Base-by-base conservation (phyloP, 2,797 vertebrate genomes). In the Valencia hispanica region DNA sequence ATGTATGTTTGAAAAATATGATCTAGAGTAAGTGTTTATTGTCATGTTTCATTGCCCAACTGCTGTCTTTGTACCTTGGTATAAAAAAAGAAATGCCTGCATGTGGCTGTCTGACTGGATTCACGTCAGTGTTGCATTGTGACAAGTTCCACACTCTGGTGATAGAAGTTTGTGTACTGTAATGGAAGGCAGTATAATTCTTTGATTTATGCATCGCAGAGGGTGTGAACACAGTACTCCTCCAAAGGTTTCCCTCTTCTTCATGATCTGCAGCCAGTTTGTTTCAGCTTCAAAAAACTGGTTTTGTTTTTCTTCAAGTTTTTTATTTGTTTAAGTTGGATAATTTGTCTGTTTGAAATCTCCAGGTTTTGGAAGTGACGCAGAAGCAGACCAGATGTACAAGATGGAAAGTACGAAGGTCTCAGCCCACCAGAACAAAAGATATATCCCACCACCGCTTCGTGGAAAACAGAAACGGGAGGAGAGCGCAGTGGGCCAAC, bases 351-450 rank as follows among this genome's bases (percentile, higher is more conserved):
- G n/a, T 70, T 11, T 82, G 25, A 17, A 1, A 18, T 78, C 48
- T 70, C n/a, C 87, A 99, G 98, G 96, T 92, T 97, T 96, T 2
- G 96, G 96, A 85, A 98, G 97, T 86, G 97, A 98, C 91, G 92
- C 96, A 9, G 97, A 99, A 91, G 97, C 92, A 0, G 97, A 99
- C 84, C 94, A 96, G 84, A 95, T 93, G 47, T 96, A 96, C 91
- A 97, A 93, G 91, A 97, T 97, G 96, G 96, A 97, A 63, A 90
- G 91, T 48, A 94, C 95, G 36, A 94, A 95, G 20, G 88, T 94
- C 43, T 90, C 95, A 75, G 92, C 92, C 66, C 94, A 90, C 74
- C 94, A 39, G 93, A 95, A 81, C 85, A 92, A 88, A 84, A 77
- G 82, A 0, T 93, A 94, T 6, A 36, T 97, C 65, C 97, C 96